Evolutionary conservation across 2,888 invertebrate species (phyloP), one percentile per base, ranked within the genome.

Genomic region (Biston stratarius): DNA sequence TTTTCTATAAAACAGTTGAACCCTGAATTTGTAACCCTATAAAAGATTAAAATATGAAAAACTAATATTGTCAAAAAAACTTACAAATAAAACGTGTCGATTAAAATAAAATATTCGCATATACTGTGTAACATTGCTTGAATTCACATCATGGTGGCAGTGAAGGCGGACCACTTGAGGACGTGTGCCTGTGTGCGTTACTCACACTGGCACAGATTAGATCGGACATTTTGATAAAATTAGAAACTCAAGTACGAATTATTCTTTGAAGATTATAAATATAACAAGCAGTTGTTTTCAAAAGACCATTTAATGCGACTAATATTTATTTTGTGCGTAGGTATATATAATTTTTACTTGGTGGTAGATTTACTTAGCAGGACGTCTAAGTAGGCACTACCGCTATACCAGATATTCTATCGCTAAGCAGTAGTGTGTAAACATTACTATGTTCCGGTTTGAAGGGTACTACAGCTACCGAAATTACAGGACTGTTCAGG

Each of bases 131-230:
- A 80, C 82, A 88, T 87, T 91, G 91, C 90, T 90, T 91, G 87
- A 88, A 91, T 89, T 86, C 89, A 84, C 82, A 83, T 83, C 77
- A 80, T 83, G 85, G 86, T 85, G 85, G 86, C 82, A 84, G 85
- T 87, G 87, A 90, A 91, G 90, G 91, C 90, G 86, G 83, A 85
- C 87, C 91, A 90, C 90, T 91, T 91, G 89, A 90, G 87, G 83
- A 85, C 84, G 71, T 71, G 64, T 70, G 71, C 57, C 61, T 71
- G 85, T 87, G 85, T 78, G 85, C 61, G 80, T 67, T 55, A 62
- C 69, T 67, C 75, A 75, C 76, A 74, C 73, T 71, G 56, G 60
- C 65, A 68, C 64, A 72, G 10, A 47, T 64, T 51, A 11, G 57
- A 63, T 61, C 44, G 76, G 75, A 69, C 67, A 74, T 70, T 55